Conservation (phyloP, 2,888 invertebrate genomes). For the Epistrophe eligans region DNA sequence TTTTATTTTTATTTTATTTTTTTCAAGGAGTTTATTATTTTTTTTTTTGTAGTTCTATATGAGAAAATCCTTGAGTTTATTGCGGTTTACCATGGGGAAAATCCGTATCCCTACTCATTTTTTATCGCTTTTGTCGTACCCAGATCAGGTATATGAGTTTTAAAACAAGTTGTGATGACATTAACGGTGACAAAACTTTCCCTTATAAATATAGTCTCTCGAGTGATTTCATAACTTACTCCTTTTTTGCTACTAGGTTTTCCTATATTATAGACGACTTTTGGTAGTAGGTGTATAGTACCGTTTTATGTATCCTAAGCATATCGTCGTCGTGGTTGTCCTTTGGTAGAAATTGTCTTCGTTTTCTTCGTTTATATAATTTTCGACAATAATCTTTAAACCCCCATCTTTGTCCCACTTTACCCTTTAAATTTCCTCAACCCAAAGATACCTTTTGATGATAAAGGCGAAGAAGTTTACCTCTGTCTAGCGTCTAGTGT, state of each 20-base stretch:
- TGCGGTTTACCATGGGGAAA: conserved; percentile 61
- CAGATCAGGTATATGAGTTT: conserved; percentile 65
- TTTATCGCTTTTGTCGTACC: conserved; percentile 41
- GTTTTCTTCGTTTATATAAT: conserved; percentile 40
- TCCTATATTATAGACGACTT: conserved; percentile 5
- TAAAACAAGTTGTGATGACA: conserved; percentile 67
- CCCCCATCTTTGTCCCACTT: background rate
- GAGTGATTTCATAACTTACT: conserved; percentile 45
- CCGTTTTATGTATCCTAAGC: conserved; percentile 38
- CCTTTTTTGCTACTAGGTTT: background rate
- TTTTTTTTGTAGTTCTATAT: background rate
- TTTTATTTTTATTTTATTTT: conserved; percentile 12
- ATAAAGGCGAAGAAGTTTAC: conserved; percentile 34
- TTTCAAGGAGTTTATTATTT: background rate
- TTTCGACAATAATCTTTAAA: conserved; percentile 56
- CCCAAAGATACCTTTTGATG: conserved; percentile 4
- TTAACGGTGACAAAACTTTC: conserved; percentile 64
- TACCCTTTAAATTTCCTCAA: background rate
- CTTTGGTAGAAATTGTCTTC: conserved; percentile 15
- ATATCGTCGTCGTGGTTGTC: conserved; percentile 14
- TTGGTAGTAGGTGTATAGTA: background rate
- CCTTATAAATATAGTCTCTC: conserved; percentile 24
- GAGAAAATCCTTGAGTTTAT: conserved; percentile 63
- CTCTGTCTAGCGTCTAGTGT: conserved; percentile 65
- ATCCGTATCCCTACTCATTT: conserved; percentile 22